Percentiles rank a stretch among this genome's conserved stretches.
Evolutionary conservation across 1,140 invertebrate genomes (phyloP).

Genomic region (Battus philenor): DNA sequence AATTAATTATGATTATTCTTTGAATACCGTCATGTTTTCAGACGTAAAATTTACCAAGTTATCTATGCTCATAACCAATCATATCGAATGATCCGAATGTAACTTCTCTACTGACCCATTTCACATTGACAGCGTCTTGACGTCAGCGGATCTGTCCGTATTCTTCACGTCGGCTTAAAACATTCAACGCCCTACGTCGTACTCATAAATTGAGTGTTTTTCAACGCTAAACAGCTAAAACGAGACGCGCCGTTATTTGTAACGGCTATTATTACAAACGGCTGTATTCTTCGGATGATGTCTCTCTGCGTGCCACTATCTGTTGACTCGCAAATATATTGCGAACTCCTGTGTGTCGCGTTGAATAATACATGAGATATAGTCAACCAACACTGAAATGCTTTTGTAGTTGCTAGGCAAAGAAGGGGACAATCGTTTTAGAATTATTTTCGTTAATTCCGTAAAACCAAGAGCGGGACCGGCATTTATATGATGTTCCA

Average conservation of each 20-base stretch:
- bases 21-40: no score
- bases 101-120: slow-evolving; percentile 63
- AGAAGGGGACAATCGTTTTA: no score
- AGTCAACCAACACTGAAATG: not conserved
- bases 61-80: no score
- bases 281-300: not conserved
- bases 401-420: no score
- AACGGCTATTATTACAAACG: no score
- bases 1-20: no score
- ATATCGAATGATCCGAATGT: slow-evolving; percentile 43
- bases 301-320: not conserved
- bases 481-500: not conserved
- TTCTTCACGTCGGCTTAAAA: slow-evolving; percentile 1
- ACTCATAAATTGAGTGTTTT: slow-evolving; percentile 6
- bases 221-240: not conserved
- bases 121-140: slow-evolving; percentile 63
- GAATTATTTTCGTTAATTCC: no score
- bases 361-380: slow-evolving; percentile 8
- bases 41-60: no score
- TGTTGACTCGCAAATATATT: slow-evolving; percentile 11
- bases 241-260: no score
- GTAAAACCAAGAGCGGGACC: not conserved
- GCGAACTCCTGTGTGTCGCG: not conserved
- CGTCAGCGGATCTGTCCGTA: slow-evolving; percentile 41
- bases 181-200: slow-evolving; percentile 8